Evolutionary conservation across 2,888 invertebrate genomes (phyloP), one percentile per base, ranked within the genome.

Genomic region (Lymantria monacha): DNA sequence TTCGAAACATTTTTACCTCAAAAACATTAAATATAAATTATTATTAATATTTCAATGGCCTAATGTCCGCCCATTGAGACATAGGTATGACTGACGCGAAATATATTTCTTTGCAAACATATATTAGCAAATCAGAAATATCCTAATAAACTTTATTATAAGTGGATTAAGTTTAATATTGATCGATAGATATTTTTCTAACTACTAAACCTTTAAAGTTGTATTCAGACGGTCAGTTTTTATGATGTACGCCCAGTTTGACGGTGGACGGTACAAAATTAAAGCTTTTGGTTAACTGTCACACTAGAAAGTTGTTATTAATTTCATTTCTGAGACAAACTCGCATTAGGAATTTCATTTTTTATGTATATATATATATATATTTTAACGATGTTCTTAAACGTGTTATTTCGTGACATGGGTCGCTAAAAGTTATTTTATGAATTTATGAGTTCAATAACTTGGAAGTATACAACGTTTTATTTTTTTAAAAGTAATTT

Each of bases 281-380:
- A 78, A 72, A 60, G 72, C 73, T 69, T 83, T 76, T 59, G 74
- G 66, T 79, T 83, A 77, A 72, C 82, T 84, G 84, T 84, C 84
- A 80, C 72, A 74, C 62, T 72, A 71, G 74, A 78, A 81, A 79
- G 77, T 72, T 63, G 63, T 76, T 77, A 79, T 81, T 79, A 82
- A 76, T 73, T 67, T 71, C 72, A 61, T 68, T 69, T 64, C 53
- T 61, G 61, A 67, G 63, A 73, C 70, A 68, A 56, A 54, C 55
- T 66, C 55, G 44, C 58, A 48, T 46, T 48, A 45, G 48, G 57
- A 48, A 50, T 54, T 61, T 44, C 45, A 33, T 53, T 49, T 55
- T 59, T 60, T 59, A 51, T 38, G 14, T n/a, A 47, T 11, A 41
- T 30, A n/a, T 48, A 49, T 44, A 44, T 46, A 22, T 22, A 3